Percentiles rank a stretch among this genome's conserved stretches.
phyloP scores from a whole-genome alignment of 2,113 vertebrate species.

The Terrapene triunguis region DNA sequence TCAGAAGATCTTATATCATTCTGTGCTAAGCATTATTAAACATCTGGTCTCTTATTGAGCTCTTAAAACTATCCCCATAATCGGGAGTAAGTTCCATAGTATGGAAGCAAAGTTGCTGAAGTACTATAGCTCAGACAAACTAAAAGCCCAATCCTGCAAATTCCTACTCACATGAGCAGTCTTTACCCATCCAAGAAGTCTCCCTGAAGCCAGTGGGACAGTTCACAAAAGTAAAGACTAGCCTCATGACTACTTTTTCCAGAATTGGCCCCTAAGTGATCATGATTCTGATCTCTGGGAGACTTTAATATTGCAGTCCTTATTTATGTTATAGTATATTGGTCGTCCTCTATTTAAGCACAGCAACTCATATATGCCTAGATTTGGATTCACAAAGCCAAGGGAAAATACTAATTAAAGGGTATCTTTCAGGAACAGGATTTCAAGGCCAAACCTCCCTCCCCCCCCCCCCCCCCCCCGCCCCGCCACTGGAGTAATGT shows the following conservation, averaged over 20 bases:
- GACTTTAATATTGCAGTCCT: not conserved
- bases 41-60: not conserved
- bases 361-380: not conserved
- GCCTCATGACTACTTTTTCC: not conserved
- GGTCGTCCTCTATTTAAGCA: not conserved
- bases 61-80: not conserved
- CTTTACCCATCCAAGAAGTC: not conserved
- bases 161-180: not conserved
- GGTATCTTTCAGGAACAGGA: not conserved
- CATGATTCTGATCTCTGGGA: not conserved
- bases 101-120: not conserved
- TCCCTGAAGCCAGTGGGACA: not conserved
- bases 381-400: not conserved
- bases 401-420: not conserved
- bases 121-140: accelerated
- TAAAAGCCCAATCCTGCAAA: not conserved
- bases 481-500: not conserved
- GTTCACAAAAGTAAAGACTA: not conserved
- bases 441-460: not conserved
- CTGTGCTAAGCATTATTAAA: not conserved
- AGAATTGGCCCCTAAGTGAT: not conserved
- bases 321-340: not conserved
- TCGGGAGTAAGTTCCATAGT: accelerated
- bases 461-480: not conserved
- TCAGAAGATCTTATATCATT: not conserved